phyloP scores from a whole-genome alignment of 2,797 vertebrate genomes.

The Serranus cabrilla region DNA sequence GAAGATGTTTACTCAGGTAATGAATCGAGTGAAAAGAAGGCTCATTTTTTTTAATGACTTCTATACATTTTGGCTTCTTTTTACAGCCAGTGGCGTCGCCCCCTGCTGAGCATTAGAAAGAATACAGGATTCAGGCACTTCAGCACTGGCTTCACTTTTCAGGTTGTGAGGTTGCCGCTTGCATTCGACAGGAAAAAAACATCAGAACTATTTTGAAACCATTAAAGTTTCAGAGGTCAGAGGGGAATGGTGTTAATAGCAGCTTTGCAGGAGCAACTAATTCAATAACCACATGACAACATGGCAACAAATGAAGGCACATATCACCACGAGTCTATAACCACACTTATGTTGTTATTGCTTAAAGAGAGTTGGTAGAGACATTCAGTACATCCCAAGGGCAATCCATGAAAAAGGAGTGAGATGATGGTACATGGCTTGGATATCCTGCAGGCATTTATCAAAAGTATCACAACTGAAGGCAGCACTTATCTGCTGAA shows the following conservation, averaged over 20 bases:
- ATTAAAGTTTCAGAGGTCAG: slow-evolving; percentile 16
- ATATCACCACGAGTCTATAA: slow-evolving; percentile 12
- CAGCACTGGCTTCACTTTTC: no score
- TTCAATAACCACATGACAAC: background rate
- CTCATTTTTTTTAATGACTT: no score
- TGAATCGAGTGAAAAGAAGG: no score
- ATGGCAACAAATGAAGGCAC: slow-evolving; percentile 19
- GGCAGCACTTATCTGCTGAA: slow-evolving; percentile 47
- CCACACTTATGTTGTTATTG: slow-evolving; percentile 41
- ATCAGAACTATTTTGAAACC: background rate
- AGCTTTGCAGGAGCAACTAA: slow-evolving; percentile 7
- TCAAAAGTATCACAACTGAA: slow-evolving; percentile 36
- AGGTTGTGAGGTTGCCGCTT: no score
- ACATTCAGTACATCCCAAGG: slow-evolving; percentile 21
- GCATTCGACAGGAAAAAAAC: background rate
- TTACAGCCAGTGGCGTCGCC: no score
- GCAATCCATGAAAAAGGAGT: slow-evolving; percentile 34
- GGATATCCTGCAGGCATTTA: slow-evolving; percentile 43
- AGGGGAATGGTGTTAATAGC: slow-evolving; percentile 17
- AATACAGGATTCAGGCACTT: no score
- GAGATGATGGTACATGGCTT: slow-evolving; percentile 35
- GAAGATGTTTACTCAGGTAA: no score
- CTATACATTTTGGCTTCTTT: no score
- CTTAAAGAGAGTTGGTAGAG: slow-evolving; percentile 32
- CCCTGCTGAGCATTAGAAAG: no score